Percentiles rank a stretch among this genome's conserved stretches.
These are phyloP conservation scores for Collichthys lucidus DNA, from an alignment of 2,113 vertebrate genomes.

Conservation along the genomic window DNA sequence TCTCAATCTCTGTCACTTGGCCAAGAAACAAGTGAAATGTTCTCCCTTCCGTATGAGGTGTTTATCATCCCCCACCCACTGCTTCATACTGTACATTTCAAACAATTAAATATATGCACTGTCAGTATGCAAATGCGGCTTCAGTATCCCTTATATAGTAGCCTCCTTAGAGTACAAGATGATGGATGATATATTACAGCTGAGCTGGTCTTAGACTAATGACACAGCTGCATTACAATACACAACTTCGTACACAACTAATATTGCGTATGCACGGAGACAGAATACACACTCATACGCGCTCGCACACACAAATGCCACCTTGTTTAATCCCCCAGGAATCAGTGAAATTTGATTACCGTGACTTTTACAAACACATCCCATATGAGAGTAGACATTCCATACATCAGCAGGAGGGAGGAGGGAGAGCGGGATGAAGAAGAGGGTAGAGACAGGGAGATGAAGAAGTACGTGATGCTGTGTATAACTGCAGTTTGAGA, in stretches of 20 bases:
- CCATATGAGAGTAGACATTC: slow-evolving; percentile 78
- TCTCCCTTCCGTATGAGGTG: slow-evolving; percentile 28
- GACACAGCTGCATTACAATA: slow-evolving; percentile 75
- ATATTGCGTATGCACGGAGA: slow-evolving; percentile 66
- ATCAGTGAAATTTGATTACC: slow-evolving; percentile 81
- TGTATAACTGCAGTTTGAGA: slow-evolving; percentile 54
- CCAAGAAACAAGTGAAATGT: slow-evolving; percentile 25
- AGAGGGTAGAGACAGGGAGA: slow-evolving; percentile 43
- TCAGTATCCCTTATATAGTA: slow-evolving; percentile 64
- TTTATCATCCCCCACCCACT: slow-evolving; percentile 31
- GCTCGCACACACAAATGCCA: slow-evolving; percentile 64
- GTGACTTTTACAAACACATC: slow-evolving; percentile 82
- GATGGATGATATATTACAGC: slow-evolving; percentile 79
- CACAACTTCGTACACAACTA: slow-evolving; percentile 67
- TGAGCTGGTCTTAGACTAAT: slow-evolving; percentile 76
- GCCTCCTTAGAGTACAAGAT: slow-evolving; percentile 69
- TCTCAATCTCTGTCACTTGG: slow-evolving; percentile 35
- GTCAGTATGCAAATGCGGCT: slow-evolving; percentile 70
- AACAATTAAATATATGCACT: slow-evolving; percentile 67
- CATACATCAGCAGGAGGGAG: slow-evolving; percentile 76
- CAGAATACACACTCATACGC: slow-evolving; percentile 18
- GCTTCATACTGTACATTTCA: slow-evolving; percentile 42
- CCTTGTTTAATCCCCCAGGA: slow-evolving; percentile 76
- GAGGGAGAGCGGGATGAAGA: slow-evolving; percentile 52
- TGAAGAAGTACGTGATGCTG: slow-evolving; percentile 37